These are phyloP conservation scores for Mystacornis crossleyi DNA, from an alignment of 2,113 vertebrate species.

Conservation along the genomic window DNA sequence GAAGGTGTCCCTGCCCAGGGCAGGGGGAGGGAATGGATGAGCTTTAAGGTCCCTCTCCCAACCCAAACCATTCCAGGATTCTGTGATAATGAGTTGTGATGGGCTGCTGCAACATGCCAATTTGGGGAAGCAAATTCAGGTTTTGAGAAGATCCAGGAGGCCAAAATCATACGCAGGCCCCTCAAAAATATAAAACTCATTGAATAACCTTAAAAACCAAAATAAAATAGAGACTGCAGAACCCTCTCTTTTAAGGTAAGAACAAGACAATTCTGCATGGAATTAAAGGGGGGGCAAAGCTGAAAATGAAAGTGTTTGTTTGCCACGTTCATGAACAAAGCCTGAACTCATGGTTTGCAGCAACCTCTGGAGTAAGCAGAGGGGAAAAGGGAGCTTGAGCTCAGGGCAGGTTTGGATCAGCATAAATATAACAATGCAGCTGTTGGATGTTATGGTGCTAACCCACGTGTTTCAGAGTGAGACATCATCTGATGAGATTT, in stretches of 20 bases:
- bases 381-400: background rate
- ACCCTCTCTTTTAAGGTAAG: background rate
- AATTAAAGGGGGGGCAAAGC: background rate
- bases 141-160: background rate
- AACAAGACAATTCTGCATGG: background rate
- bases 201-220: background rate
- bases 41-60: background rate
- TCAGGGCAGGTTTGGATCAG: background rate
- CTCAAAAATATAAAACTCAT: fast-evolving
- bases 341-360: background rate
- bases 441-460: background rate
- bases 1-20: background rate
- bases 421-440: background rate
- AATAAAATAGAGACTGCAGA: background rate
- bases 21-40: background rate
- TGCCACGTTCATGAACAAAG: background rate
- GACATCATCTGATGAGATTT: background rate
- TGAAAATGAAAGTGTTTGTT: background rate
- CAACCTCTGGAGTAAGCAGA: background rate
- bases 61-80: background rate
- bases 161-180: background rate
- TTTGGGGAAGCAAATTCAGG: background rate
- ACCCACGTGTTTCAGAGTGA: background rate
- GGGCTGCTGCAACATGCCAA: background rate
- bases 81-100: background rate